Conservation (phyloP, 2,113 vertebrate species). For the Pseudorhombus dupliciocellatus region DNA sequence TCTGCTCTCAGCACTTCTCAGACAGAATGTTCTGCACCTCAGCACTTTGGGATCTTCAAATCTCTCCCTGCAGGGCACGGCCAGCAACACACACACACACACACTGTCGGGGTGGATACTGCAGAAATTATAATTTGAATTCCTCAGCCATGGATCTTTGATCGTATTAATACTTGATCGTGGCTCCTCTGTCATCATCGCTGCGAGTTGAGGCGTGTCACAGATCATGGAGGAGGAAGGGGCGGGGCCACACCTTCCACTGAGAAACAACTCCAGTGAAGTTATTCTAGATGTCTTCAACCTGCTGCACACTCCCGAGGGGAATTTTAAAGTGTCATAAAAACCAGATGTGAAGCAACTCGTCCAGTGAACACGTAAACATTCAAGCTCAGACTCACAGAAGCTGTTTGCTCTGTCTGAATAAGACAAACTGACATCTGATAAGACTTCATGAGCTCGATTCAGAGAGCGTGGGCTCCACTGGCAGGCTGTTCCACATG, state of each 20-base stretch:
- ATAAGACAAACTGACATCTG: not conserved
- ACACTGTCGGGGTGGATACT: not conserved
- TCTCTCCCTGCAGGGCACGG: slow-evolving; percentile 20
- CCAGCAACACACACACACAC: not conserved
- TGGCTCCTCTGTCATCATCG: no score
- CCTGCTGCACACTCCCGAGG: no score
- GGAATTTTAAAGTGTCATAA: no score
- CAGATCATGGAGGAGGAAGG: no score
- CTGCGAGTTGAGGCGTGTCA: no score
- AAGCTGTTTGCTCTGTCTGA: not conserved
- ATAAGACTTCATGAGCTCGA: not conserved
- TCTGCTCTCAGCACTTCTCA: slow-evolving; percentile 30
- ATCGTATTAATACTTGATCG: no score
- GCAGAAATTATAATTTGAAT: no score
- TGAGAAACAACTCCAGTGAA: no score
- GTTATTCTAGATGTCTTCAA: no score
- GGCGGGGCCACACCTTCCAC: no score
- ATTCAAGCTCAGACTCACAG: not conserved
- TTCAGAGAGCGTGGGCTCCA: not conserved
- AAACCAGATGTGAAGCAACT: not conserved
- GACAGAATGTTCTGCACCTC: slow-evolving; percentile 31
- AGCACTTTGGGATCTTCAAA: slow-evolving; percentile 38
- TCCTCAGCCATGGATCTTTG: no score
- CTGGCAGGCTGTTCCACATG: not conserved
- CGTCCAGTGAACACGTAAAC: not conserved